These are phyloP conservation scores for Acanthosepion lycidas DNA, from an alignment of 2,888 invertebrate genomes.

Conservation along the genomic window DNA sequence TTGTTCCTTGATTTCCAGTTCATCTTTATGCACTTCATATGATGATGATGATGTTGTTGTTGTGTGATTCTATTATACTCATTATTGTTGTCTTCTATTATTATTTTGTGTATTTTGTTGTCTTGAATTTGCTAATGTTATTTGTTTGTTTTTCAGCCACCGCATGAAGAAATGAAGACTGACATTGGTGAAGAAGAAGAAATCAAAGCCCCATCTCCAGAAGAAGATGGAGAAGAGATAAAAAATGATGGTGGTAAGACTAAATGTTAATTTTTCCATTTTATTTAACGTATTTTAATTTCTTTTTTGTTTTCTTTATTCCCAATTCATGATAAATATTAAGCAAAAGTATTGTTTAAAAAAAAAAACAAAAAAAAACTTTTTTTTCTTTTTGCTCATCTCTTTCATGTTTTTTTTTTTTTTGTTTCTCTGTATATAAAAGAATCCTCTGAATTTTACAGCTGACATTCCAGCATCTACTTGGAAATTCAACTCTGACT, in stretches of 20 bases:
- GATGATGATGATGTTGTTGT: too few species aligned
- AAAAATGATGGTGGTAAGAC: constrained; percentile 51
- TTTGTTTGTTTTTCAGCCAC: constrained; percentile 10
- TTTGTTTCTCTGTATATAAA: not conserved
- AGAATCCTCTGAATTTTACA: not conserved
- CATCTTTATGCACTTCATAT: too few species aligned
- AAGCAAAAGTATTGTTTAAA: too few species aligned
- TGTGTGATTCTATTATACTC: too few species aligned
- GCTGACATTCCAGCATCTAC: constrained; percentile 41
- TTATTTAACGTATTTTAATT: not conserved
- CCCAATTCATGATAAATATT: not conserved
- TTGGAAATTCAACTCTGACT: constrained; percentile 45
- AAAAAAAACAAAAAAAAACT: too few species aligned
- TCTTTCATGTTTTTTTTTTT: not conserved
- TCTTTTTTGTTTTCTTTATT: not conserved
- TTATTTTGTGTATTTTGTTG: too few species aligned
- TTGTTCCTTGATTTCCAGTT: too few species aligned
- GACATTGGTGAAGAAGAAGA: constrained; percentile 67
- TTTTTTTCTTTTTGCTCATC: not conserved
- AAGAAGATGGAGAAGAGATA: constrained; percentile 62
- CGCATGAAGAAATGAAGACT: constrained; percentile 63
- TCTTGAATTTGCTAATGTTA: too few species aligned
- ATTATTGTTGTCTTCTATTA: too few species aligned
- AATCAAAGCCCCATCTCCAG: constrained; percentile 65
- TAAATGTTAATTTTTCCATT: not conserved